These are phyloP conservation scores for Darevskia mixta DNA, from an alignment of 2,797 vertebrate genomes.

Conservation along the genomic window DNA sequence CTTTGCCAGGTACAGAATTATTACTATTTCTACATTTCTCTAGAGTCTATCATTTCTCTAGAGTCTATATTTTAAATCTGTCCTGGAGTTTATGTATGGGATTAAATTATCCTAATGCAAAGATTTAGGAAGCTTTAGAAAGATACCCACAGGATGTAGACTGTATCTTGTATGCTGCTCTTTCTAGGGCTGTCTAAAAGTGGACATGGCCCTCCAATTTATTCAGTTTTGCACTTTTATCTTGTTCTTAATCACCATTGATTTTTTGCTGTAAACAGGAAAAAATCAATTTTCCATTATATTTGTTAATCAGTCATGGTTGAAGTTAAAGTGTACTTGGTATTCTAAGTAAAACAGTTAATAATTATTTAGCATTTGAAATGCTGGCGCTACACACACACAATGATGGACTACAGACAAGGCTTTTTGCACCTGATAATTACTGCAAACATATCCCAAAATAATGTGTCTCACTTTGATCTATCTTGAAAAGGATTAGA, in stretches of 20 bases:
- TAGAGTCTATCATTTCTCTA: slow-evolving; percentile 12
- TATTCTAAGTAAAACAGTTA: slow-evolving; percentile 60
- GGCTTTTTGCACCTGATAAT: neutral
- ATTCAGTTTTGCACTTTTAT: slow-evolving; percentile 58
- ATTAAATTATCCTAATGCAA: slow-evolving; percentile 53
- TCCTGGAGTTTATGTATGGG: slow-evolving; percentile 56
- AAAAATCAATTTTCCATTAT: slow-evolving; percentile 79
- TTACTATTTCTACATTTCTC: slow-evolving; percentile 45
- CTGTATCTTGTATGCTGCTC: neutral
- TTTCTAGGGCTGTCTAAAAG: slow-evolving; percentile 33
- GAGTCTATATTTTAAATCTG: slow-evolving; percentile 46
- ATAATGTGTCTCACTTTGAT: neutral
- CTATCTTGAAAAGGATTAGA: neutral
- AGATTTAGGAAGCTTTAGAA: slow-evolving; percentile 43
- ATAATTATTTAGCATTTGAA: slow-evolving; percentile 56
- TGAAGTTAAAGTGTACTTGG: slow-evolving; percentile 55
- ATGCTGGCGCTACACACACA: slow-evolving; percentile 20
- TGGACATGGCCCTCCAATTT: slow-evolving; percentile 28
- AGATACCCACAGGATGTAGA: slow-evolving; percentile 31
- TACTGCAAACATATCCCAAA: neutral
- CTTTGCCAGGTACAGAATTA: slow-evolving; percentile 51
- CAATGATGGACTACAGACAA: neutral
- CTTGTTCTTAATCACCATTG: slow-evolving; percentile 71
- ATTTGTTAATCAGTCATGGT: slow-evolving; percentile 70
- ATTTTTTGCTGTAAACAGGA: slow-evolving; percentile 56